Base-by-base conservation (phyloP, 2,888 invertebrate species). In the Cosmorhoe ocellata region DNA sequence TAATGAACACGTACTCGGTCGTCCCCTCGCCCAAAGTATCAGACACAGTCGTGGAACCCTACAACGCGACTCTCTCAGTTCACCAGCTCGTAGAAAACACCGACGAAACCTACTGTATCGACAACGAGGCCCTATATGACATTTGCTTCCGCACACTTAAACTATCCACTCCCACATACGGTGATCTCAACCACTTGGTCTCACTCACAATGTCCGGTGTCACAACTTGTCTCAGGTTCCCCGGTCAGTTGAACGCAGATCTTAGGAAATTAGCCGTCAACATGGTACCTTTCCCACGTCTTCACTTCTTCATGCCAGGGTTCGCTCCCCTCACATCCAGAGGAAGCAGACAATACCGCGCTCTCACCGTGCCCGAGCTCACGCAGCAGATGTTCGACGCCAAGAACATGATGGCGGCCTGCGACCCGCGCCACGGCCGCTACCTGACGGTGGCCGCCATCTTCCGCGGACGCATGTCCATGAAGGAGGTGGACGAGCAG, bases 351-450 rank as follows among this genome's bases (percentile, higher is more conserved):
- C 96, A 96, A 71, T 97, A 97, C 91, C 92, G 96, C 59, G 94
- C 97, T 33, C 89, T 97, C 33, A 96, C 97, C 10, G 97, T 97
- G 0, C 96, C 97, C 0, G 97, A 97, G 58, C 81, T 83, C 44
- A 97, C 97, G 0, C 93, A 96, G 66, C 96, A 96, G 81, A 96
- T 96, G 96, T 98, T 98, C 85, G 97, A 98, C 83, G 96, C 97
- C 60, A 97, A 97, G 91, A 98, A 98, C 91, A 98, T 97, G 97
- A 98, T 97, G 97, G 97, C 97, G 24, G 97, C 97, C 4, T 97
- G 97, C 78, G 97, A 98, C 85, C 97, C 97, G 0, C 92, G 97
- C 45, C 97, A 97, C 85, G 97, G 97, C 52, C 93, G 97, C 64
- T 98, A 97, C 83, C 91, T 98, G 58, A 97, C 97, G 13, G 97